These are phyloP conservation scores for Bubo blakistoni DNA, from an alignment of 2,113 vertebrate genomes.

Conservation along the genomic window DNA sequence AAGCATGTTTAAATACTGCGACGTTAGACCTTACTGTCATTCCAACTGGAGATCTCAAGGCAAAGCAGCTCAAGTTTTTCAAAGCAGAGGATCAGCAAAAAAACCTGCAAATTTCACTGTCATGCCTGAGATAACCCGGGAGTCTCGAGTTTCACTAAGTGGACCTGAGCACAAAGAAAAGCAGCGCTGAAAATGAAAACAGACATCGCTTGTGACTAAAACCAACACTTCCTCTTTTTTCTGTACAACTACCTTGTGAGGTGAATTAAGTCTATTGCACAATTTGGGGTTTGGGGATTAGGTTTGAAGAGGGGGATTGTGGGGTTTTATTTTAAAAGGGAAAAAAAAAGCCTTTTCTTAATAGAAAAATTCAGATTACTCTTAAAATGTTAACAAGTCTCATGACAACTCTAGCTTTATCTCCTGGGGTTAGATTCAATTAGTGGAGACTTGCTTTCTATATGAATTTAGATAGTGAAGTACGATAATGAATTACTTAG, in stretches of 20 bases:
- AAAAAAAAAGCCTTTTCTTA: neutral
- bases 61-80: neutral
- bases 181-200: neutral
- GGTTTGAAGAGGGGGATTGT: neutral
- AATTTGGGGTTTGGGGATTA: neutral
- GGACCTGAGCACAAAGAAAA: neutral
- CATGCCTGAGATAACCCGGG: rapidly evolving
- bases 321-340: neutral
- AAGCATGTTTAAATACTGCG: rapidly evolving
- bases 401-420: neutral
- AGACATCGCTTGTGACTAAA: neutral
- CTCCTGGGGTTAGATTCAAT: neutral
- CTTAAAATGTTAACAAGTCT: neutral
- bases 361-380: neutral
- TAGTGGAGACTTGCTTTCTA: neutral
- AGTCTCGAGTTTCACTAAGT: rapidly evolving
- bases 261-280: neutral
- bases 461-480: neutral
- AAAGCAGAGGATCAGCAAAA: neutral
- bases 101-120: neutral
- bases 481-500: neutral
- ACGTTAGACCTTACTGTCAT: rapidly evolving
- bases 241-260: neutral
- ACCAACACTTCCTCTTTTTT: neutral
- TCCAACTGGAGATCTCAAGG: neutral